Conservation (phyloP, 2,888 invertebrate genomes). For the Dendrolimus pini region DNA sequence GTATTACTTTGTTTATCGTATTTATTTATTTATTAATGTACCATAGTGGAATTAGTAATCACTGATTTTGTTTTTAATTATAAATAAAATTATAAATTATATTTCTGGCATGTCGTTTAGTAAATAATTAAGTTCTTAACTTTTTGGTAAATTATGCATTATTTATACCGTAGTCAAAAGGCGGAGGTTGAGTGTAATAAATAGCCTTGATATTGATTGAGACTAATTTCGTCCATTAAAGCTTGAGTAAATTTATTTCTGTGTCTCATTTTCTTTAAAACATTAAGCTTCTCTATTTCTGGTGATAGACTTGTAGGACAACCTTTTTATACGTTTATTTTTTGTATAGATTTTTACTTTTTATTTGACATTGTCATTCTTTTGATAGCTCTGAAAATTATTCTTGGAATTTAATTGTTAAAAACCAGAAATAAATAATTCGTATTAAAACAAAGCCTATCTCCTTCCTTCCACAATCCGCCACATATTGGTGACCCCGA, state of each 20-base stretch:
- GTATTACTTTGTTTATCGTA: conserved; percentile 1
- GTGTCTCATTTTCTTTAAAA: conserved; percentile 12
- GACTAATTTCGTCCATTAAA: conserved; percentile 12
- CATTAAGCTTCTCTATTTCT: conserved; percentile 8
- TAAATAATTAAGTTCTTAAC: background rate
- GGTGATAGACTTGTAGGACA: too few species aligned
- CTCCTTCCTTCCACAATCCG: too few species aligned
- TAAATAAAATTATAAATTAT: too few species aligned
- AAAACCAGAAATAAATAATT: too few species aligned
- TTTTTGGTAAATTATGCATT: conserved; percentile 1
- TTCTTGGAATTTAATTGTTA: too few species aligned
- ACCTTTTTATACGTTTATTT: too few species aligned
- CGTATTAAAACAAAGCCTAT: too few species aligned
- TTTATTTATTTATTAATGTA: conserved; percentile 1
- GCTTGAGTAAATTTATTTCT: conserved; percentile 13
- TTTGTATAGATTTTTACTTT: too few species aligned
- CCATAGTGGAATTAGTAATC: conserved; percentile 1
- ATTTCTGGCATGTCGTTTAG: background rate
- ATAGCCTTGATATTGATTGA: background rate
- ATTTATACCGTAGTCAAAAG: conserved; percentile 1
- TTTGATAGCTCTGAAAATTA: too few species aligned
- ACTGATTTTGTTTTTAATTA: conserved; percentile 3
- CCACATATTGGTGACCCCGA: too few species aligned
- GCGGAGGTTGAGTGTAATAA: conserved; percentile 3
- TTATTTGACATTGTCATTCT: too few species aligned